Conservation (phyloP, 2,888 invertebrate genomes). For the Nomada ruficornis region DNA sequence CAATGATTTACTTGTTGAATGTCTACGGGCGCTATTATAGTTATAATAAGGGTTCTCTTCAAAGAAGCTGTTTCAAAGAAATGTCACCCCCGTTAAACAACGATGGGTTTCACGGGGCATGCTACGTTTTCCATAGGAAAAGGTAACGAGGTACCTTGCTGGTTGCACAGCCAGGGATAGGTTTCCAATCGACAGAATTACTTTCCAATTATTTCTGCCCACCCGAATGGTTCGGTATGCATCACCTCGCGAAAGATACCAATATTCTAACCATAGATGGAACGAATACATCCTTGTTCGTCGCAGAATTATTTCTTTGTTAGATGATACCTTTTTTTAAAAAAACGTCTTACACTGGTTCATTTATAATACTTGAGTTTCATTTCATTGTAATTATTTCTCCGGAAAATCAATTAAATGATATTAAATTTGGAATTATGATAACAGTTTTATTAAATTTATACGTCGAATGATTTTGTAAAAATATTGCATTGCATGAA, state of each 20-base stretch:
- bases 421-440: too few relatives aligned
- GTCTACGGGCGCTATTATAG: too few relatives aligned
- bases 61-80: slow-evolving; percentile 7
- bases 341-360: not conserved
- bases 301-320: slow-evolving; percentile 5
- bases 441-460: too few relatives aligned
- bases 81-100: not conserved
- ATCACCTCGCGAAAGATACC: slow-evolving; percentile 4
- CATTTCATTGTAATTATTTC: not conserved
- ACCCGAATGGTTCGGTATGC: slow-evolving; percentile 36
- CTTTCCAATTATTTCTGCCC: slow-evolving; percentile 63
- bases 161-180: slow-evolving; percentile 42
- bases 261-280: not conserved
- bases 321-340: not conserved
- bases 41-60: not conserved
- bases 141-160: slow-evolving; percentile 27
- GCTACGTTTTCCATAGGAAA: not conserved
- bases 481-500: too few relatives aligned
- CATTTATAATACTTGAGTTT: not conserved
- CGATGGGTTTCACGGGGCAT: not conserved
- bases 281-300: slow-evolving; percentile 24
- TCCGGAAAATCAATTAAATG: too few relatives aligned
- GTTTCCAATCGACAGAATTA: slow-evolving; percentile 55
- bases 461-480: too few relatives aligned
- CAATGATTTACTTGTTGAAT: not conserved